These are phyloP conservation scores for Acanthopleura granulata DNA, from an alignment of 2,888 invertebrate species.

Conservation along the genomic window DNA sequence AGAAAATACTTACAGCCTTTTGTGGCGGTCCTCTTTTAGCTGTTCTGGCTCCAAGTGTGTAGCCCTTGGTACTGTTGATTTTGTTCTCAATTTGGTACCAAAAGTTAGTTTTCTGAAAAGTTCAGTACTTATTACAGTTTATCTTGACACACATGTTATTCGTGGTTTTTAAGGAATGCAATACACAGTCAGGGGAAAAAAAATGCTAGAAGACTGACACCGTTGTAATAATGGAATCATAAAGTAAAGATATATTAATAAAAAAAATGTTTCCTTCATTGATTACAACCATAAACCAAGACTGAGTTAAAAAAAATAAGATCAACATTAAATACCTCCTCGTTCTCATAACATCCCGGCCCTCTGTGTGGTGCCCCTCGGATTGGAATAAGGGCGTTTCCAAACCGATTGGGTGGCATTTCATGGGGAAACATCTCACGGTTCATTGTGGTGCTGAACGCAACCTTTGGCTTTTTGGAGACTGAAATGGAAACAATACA, in stretches of 20 bases:
- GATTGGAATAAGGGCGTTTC: slow-evolving; percentile 64
- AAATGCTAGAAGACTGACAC: too few relatives aligned
- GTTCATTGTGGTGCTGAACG: slow-evolving; percentile 65
- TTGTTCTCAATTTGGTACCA: slow-evolving; percentile 58
- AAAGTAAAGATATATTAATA: too few relatives aligned
- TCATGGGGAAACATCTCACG: slow-evolving; percentile 65
- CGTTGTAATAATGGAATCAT: too few relatives aligned
- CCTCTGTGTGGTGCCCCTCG: slow-evolving; percentile 65
- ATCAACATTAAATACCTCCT: slow-evolving; percentile 48
- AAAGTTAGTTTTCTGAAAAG: slow-evolving; percentile 63
- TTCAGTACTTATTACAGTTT: too few relatives aligned
- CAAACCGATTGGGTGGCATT: slow-evolving; percentile 66
- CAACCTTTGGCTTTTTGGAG: slow-evolving; percentile 57
- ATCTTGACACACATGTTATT: too few relatives aligned
- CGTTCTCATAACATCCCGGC: slow-evolving; percentile 68
- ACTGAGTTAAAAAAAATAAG: too few relatives aligned
- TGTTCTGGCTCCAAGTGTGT: slow-evolving; percentile 67
- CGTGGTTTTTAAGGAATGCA: too few relatives aligned
- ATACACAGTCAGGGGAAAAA: too few relatives aligned
- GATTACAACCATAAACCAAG: too few relatives aligned
- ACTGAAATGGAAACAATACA: slow-evolving; percentile 42
- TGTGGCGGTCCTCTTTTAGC: slow-evolving; percentile 52
- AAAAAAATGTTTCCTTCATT: too few relatives aligned
- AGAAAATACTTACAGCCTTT: slow-evolving; percentile 40
- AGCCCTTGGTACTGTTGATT: slow-evolving; percentile 65